Percentiles rank a stretch among this genome's conserved stretches.
Evolutionary conservation across 2,888 invertebrate genomes (phyloP).

Genomic region (Epinotia brunnichana): DNA sequence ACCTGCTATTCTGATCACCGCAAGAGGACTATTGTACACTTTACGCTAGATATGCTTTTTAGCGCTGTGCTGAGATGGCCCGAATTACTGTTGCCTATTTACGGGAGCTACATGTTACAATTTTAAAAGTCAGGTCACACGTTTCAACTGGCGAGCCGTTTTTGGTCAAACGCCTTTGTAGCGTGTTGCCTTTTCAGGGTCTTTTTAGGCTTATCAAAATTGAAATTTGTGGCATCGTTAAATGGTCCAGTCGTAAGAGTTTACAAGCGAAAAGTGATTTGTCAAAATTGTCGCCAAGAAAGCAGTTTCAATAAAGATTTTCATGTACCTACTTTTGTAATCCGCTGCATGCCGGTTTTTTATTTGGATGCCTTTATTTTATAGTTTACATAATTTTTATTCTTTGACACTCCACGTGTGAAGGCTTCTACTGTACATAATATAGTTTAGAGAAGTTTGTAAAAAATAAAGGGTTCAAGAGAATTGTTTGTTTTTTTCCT

Average conservation of each 20-base stretch:
- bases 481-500: not conserved
- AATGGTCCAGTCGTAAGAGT: not conserved
- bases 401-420: slow-evolving; percentile 38
- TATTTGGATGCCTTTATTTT: slow-evolving; percentile 43
- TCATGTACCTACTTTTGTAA: not conserved
- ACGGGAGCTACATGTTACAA: no score
- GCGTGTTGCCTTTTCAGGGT: no score
- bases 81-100: not conserved
- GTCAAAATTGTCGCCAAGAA: not conserved
- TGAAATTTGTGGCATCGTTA: no score
- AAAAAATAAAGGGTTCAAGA: slow-evolving; percentile 38
- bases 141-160: no score
- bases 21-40: not conserved
- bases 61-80: not conserved
- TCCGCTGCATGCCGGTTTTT: slow-evolving; percentile 27
- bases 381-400: slow-evolving; percentile 40
- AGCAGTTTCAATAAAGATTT: slow-evolving; percentile 6
- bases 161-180: no score
- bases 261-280: slow-evolving; percentile 2
- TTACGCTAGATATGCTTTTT: not conserved
- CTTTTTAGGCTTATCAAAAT: no score
- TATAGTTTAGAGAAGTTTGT: slow-evolving; percentile 42
- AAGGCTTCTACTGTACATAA: slow-evolving; percentile 41
- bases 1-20: not conserved
- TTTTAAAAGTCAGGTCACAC: no score